A percentile compares a stretch with the other conserved stretches of the same genome.
These are phyloP conservation scores for Gymnocephalus cernua DNA, from an alignment of 2,113 vertebrate species.

Conservation along the genomic window DNA sequence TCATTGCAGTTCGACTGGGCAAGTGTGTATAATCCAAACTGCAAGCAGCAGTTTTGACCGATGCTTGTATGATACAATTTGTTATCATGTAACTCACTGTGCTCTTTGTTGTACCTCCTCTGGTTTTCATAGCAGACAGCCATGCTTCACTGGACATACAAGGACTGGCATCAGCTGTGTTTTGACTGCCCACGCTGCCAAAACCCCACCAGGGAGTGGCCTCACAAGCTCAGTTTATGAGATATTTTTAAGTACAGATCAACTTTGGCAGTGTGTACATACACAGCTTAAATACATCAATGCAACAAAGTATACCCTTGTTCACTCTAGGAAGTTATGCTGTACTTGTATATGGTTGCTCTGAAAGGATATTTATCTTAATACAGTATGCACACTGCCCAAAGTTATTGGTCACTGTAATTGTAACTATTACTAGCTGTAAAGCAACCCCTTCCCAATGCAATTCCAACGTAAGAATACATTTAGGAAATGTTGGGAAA, in stretches of 20 bases:
- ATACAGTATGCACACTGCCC: background rate
- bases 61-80: constrained; percentile 5
- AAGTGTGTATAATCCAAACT: constrained; percentile 6
- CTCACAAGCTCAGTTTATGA: background rate
- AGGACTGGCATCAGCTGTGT: constrained; percentile 23
- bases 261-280: background rate
- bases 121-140: constrained; percentile 8
- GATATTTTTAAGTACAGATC: background rate
- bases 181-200: constrained; percentile 16
- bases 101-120: constrained; percentile 16
- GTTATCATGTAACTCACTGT: constrained; percentile 15
- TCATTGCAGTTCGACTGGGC: background rate
- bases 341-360: background rate
- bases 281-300: background rate
- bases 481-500: background rate
- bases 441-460: background rate
- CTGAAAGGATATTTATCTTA: background rate
- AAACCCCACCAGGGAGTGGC: constrained; percentile 2
- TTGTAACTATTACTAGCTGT: background rate
- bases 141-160: constrained; percentile 22
- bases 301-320: background rate
- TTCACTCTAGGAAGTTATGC: background rate
- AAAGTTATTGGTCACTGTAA: background rate
- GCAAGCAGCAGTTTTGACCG: constrained; percentile 12
- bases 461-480: background rate